These are phyloP conservation scores for Platypus cylindrus DNA, from an alignment of 2,888 invertebrate genomes.

Conservation along the genomic window DNA sequence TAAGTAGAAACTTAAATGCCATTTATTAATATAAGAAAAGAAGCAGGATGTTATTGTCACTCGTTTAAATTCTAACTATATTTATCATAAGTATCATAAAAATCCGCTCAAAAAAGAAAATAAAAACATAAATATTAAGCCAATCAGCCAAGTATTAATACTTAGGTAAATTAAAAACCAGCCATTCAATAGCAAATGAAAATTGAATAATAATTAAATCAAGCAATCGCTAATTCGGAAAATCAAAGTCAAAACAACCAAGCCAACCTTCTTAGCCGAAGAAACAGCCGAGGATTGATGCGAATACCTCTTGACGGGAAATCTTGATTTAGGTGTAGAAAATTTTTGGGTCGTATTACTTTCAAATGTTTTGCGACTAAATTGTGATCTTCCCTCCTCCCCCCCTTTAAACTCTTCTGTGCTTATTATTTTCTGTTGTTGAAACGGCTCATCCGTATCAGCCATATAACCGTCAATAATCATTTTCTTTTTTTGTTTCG, in stretches of 20 bases:
- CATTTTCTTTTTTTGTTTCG: constrained; percentile 39
- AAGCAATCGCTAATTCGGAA: no score
- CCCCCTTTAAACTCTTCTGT: constrained; percentile 28
- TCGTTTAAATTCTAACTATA: no score
- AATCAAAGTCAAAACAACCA: constrained; percentile 11
- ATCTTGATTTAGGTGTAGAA: constrained; percentile 24
- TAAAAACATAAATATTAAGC: no score
- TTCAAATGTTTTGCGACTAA: constrained; percentile 25
- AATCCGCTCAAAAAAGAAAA: no score
- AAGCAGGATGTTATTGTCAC: no score
- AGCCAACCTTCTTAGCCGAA: constrained; percentile 34
- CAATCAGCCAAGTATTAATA: no score
- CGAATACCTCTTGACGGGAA: constrained; percentile 31
- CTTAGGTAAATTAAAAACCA: no score
- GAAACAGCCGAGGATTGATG: constrained; percentile 24
- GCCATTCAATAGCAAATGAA: constrained; percentile 9
- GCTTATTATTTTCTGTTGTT: constrained; percentile 24
- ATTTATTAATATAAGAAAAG: no score
- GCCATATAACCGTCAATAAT: constrained; percentile 53
- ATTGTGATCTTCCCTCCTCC: constrained; percentile 27
- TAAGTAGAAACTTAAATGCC: no score
- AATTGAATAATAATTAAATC: constrained; percentile 10
- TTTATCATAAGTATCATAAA: no score
- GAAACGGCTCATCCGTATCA: constrained; percentile 53
- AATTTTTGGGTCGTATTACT: constrained; percentile 20